Conservation (phyloP, 2,113 vertebrate genomes). For the Ictalurus punctatus region DNA sequence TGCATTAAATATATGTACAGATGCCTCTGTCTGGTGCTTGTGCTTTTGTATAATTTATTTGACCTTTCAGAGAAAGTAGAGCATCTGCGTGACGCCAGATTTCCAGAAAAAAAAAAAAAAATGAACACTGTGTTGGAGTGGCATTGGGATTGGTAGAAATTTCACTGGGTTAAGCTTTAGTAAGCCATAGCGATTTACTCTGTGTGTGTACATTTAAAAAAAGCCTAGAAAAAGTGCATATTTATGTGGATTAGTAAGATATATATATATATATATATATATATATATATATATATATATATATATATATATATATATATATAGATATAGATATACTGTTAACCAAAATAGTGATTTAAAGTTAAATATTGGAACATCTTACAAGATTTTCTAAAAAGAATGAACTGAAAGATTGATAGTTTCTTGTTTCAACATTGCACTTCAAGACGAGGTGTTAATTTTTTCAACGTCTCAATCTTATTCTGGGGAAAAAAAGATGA, state of each 20-base stretch:
- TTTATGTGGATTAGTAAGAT: not conserved
- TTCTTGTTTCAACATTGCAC: not conserved
- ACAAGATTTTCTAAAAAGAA: too few species aligned
- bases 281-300: too few species aligned
- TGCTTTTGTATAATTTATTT: slow-evolving; percentile 15
- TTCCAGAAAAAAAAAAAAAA: not conserved
- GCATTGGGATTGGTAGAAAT: not conserved
- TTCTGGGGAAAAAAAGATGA: not conserved
- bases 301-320: too few species aligned
- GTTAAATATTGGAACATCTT: too few species aligned
- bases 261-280: too few species aligned
- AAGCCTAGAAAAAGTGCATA: not conserved
- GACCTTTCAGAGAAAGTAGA: not conserved
- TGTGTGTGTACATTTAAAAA: not conserved
- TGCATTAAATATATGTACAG: not conserved
- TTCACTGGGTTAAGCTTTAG: not conserved
- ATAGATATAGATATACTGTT: too few species aligned
- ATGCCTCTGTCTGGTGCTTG: not conserved
- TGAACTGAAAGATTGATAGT: not conserved
- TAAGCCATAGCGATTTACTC: not conserved
- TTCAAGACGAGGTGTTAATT: not conserved
- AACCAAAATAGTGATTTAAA: too few species aligned
- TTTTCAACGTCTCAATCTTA: not conserved
- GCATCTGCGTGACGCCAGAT: not conserved
- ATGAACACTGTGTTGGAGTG: not conserved